Percentiles rank a stretch among this genome's conserved stretches.
phyloP scores from a whole-genome alignment of 2,888 invertebrate species.

The Tortricodes alternella region DNA sequence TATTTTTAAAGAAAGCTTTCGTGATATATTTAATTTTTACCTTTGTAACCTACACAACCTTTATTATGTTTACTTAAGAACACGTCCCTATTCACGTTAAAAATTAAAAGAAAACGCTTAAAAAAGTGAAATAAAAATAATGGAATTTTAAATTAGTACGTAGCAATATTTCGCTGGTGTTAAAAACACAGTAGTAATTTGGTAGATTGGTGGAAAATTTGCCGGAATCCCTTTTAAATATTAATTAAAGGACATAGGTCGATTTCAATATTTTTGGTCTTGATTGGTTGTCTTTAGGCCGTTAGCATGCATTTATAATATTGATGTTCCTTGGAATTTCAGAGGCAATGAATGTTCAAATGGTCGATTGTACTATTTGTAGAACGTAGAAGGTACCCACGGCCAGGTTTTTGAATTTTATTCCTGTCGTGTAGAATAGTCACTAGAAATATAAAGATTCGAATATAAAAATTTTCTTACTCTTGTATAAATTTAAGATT shows the following conservation, averaged over 20 bases:
- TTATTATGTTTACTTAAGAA: conserved; percentile 14
- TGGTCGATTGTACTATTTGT: too few species aligned
- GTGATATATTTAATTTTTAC: conserved; percentile 35
- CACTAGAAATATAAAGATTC: neutral
- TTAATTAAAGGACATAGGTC: too few species aligned
- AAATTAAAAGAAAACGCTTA: conserved; percentile 28
- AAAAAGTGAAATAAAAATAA: conserved; percentile 8
- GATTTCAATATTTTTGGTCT: too few species aligned
- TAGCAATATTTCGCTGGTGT: neutral
- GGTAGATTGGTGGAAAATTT: too few species aligned
- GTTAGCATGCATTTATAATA: too few species aligned
- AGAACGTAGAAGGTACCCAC: neutral
- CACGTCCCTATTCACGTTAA: conserved; percentile 20
- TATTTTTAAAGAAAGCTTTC: conserved; percentile 19
- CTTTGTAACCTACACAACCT: conserved; percentile 20
- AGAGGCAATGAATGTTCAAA: too few species aligned
- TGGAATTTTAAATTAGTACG: neutral
- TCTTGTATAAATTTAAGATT: neutral
- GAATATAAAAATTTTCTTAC: neutral
- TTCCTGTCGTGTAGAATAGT: conserved; percentile 6
- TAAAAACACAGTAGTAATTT: neutral
- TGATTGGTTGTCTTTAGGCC: too few species aligned
- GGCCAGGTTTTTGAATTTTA: conserved; percentile 18
- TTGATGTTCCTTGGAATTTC: too few species aligned
- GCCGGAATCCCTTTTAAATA: too few species aligned